Percentiles rank a stretch among this genome's conserved stretches.
Evolutionary conservation across 2,888 invertebrate genomes (phyloP).

Genomic region (Diaphora mendica): DNA sequence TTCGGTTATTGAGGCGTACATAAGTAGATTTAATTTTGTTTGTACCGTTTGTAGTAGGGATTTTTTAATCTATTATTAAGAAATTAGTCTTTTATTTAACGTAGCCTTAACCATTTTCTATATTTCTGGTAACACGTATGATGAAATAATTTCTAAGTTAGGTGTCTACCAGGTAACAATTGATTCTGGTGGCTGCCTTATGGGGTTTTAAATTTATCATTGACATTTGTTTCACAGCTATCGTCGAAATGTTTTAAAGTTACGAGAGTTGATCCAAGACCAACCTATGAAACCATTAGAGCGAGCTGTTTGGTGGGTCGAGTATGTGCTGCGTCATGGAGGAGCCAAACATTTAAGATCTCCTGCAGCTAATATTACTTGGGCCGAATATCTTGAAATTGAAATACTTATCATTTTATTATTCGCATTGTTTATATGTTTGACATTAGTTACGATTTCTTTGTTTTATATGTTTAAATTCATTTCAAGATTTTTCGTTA

Average conservation of each 20-base stretch:
- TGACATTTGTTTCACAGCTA: conserved; percentile 23
- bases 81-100: no score
- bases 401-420: conserved; percentile 20
- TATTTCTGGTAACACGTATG: no score
- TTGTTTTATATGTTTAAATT: neutral
- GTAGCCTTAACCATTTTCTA: no score
- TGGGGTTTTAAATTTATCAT: no score
- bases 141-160: no score
- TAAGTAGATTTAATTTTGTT: no score
- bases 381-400: conserved; percentile 28
- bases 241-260: conserved; percentile 20
- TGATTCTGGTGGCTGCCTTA: no score
- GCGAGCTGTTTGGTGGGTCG: conserved; percentile 60
- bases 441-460: neutral
- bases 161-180: no score
- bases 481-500: neutral
- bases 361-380: conserved; percentile 39
- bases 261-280: conserved; percentile 23
- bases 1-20: no score
- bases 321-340: conserved; percentile 53
- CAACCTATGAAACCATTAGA: conserved; percentile 44
- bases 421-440: neutral
- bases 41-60: no score
- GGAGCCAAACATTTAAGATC: no score
- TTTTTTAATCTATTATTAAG: no score